A percentile compares a stretch with the other conserved stretches of the same genome.
Conservation (phyloP, 2,113 vertebrate genomes). For the Polypterus bichir region DNA sequence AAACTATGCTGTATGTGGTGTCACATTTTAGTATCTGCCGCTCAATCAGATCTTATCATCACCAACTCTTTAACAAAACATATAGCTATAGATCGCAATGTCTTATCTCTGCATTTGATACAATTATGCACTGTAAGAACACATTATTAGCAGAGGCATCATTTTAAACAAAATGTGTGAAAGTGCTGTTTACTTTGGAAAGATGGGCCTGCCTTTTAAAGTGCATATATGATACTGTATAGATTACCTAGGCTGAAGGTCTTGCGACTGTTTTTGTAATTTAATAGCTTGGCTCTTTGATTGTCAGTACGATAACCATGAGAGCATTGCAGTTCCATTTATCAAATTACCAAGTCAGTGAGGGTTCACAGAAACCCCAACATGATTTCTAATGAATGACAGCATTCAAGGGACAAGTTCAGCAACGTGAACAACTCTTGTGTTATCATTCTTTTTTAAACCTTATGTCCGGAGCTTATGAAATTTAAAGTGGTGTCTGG, state of each 20-base stretch:
- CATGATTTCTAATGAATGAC: slow-evolving; percentile 30
- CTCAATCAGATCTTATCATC: no score
- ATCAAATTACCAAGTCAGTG: slow-evolving; percentile 35
- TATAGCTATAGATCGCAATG: no score
- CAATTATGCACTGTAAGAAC: no score
- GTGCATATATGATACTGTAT: slow-evolving; percentile 9
- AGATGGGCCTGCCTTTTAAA: not conserved
- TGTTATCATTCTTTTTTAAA: slow-evolving; percentile 27
- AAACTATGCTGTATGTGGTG: no score
- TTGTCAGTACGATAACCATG: slow-evolving; percentile 34
- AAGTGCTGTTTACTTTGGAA: no score
- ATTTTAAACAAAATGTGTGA: no score
- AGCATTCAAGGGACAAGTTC: slow-evolving; percentile 22
- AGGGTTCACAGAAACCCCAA: slow-evolving; percentile 27
- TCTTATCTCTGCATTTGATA: no score
- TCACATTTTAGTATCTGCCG: no score
- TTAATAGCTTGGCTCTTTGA: slow-evolving; percentile 33
- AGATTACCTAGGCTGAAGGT: slow-evolving; percentile 24
- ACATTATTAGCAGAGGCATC: no score
- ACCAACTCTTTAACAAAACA: no score
- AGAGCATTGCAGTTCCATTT: slow-evolving; percentile 31
- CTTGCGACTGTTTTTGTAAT: slow-evolving; percentile 29
- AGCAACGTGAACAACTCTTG: slow-evolving; percentile 18
- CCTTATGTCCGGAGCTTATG: slow-evolving; percentile 32
- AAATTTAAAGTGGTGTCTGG: slow-evolving; percentile 40